These are phyloP conservation scores for Eubasilissa splendida DNA, from an alignment of 2,888 invertebrate species.

Conservation along the genomic window DNA sequence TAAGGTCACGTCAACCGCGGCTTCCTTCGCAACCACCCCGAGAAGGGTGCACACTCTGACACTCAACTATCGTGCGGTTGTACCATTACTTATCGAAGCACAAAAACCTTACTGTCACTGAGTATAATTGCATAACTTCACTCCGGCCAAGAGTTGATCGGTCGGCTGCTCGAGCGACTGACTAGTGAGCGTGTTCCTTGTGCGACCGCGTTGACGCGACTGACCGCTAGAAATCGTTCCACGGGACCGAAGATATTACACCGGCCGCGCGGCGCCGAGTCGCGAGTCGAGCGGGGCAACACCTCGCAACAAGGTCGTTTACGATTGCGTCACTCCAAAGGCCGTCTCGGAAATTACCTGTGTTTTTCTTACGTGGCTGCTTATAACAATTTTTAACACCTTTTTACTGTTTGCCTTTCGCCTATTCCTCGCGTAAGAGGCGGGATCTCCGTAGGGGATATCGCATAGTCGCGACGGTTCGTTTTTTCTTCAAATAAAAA, in stretches of 20 bases:
- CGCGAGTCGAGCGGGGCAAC: constrained; percentile 60
- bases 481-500: constrained; percentile 32
- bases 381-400: neutral
- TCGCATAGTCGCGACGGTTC: constrained; percentile 20
- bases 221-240: constrained; percentile 50
- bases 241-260: constrained; percentile 62
- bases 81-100: constrained; percentile 26
- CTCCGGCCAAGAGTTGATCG: constrained; percentile 20
- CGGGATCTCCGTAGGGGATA: neutral
- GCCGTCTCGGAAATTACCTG: constrained; percentile 33
- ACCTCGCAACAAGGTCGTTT: constrained; percentile 58
- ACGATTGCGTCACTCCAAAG: constrained; percentile 22
- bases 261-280: constrained; percentile 61
- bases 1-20: constrained; percentile 51
- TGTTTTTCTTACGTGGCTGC: constrained; percentile 5
- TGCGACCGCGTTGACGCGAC: constrained; percentile 53
- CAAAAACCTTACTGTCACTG: constrained; percentile 40
- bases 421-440: constrained; percentile 17
- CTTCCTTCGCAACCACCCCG: constrained; percentile 16
- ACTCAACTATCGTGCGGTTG: constrained; percentile 20
- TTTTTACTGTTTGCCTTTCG: constrained; percentile 2
- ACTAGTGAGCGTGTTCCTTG: constrained; percentile 41
- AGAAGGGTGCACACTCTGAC: constrained; percentile 3
- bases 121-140: constrained; percentile 48
- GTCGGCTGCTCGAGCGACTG: constrained; percentile 9